Conservation (phyloP, 1,140 invertebrate genomes). For the Antheraea mylitta region DNA sequence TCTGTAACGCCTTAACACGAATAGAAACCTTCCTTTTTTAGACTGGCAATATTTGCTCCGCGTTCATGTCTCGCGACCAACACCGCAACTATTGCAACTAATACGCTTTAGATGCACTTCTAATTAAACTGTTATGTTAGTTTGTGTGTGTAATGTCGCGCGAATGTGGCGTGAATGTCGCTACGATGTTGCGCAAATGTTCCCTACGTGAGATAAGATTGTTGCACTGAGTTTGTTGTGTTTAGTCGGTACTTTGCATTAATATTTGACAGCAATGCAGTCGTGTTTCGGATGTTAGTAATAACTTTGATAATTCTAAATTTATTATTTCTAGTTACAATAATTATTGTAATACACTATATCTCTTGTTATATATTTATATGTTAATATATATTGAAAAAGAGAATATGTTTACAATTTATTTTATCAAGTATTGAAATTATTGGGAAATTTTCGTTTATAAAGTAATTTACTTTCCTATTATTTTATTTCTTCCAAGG, state of each 20-base stretch:
- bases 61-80: slow-evolving; percentile 24
- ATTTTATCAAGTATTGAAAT: no score
- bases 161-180: slow-evolving; percentile 47
- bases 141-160: slow-evolving; percentile 60
- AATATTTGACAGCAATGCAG: neutral
- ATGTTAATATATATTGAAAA: no score
- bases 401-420: no score
- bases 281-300: neutral
- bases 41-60: slow-evolving; percentile 10
- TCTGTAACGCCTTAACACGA: no score
- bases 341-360: neutral
- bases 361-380: no score
- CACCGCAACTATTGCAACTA: slow-evolving; percentile 48
- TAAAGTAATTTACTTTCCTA: no score
- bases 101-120: slow-evolving; percentile 69
- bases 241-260: slow-evolving; percentile 11
- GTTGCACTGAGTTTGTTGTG: slow-evolving; percentile 15
- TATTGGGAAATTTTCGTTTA: no score
- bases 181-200: slow-evolving; percentile 36
- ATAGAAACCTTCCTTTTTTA: no score
- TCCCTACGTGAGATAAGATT: slow-evolving; percentile 48
- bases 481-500: no score
- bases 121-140: slow-evolving; percentile 74
- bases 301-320: neutral
- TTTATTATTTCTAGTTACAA: neutral